Evolutionary conservation across 2,797 vertebrate species (phyloP), one percentile per base, ranked within the genome.

Genomic region (Spatula clypeata): DNA sequence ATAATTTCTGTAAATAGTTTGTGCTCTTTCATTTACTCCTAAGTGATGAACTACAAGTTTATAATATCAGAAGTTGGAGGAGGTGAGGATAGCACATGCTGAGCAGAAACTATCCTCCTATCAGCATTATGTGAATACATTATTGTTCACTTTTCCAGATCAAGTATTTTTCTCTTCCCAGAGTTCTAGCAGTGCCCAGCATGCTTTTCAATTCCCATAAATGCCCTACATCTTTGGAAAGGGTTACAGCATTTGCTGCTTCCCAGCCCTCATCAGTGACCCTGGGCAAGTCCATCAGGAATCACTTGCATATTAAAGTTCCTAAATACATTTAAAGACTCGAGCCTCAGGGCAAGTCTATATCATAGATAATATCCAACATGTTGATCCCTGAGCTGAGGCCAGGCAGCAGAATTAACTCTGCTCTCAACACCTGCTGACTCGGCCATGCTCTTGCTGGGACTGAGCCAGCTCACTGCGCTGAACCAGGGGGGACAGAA

Each of bases 1-100:
- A 13, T 44, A 34, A 72, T 58, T 87, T 80, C 69, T 80, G 53
- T 32, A 93, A 93, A 75, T 51, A 91, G 57, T 82, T 57, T 53
- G 23, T 51, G 16, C 20, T 65, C 29, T 24, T 73, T 5, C 53
- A 67, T 61, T 85, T 60, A 58, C 51, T 86, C 17, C 0, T 26
- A 65, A 75, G 19, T 9, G n/a, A 51, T 53, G 16, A 83, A n/a
- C 34, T 17, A 7, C 61, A 85, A 65, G 47, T 67, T 44, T 45
- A 38, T 29, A 29, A 3, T 8, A 40, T 34, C 45, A 36, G n/a
- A 71, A 67, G 11, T 0, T 44, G 29, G 15, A 72, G 11, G 2
- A 12, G 2, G 4, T 11, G 19, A 2, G 27, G 21, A 34, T 16
- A 60, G 51, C 47, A 75, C 36, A 49, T 0, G 1, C 34, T 62